Evolutionary conservation across 1,140 invertebrate species (phyloP).

Genomic region (Plectrocnemia conspersa): DNA sequence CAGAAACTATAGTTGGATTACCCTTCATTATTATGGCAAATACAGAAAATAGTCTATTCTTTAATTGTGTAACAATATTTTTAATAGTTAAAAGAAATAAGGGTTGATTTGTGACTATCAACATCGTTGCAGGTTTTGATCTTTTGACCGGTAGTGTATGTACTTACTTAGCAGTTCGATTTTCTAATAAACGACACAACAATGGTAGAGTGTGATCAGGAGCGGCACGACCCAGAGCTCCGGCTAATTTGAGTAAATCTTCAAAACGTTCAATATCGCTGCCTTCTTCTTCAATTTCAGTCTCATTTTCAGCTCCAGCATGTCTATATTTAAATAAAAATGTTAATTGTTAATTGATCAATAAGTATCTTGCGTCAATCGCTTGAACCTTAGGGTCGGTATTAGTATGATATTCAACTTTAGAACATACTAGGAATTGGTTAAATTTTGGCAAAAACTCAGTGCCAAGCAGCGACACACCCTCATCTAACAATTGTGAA

Average conservation of each 20-base stretch:
- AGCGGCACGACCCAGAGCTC: conserved; percentile 49
- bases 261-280: conserved; percentile 64
- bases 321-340: conserved; percentile 29
- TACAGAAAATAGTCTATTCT: too few species aligned
- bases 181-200: conserved; percentile 39
- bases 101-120: too few species aligned
- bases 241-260: conserved; percentile 66
- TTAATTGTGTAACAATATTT: too few species aligned
- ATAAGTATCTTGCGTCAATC: too few species aligned
- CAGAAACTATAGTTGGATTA: neutral
- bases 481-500: conserved; percentile 11
- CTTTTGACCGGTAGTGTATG: conserved; percentile 1
- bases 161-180: conserved; percentile 32
- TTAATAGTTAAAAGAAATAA: too few species aligned
- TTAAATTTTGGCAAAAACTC: neutral
- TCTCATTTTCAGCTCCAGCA: conserved; percentile 41
- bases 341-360: neutral
- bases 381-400: neutral
- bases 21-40: neutral
- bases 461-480: neutral
- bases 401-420: neutral
- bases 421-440: neutral
- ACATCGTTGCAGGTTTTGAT: too few species aligned
- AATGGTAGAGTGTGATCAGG: conserved; percentile 55
- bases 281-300: conserved; percentile 68